These are phyloP conservation scores for Cynopterus sphinx DNA, from an alignment of 2,797 vertebrate species.

Conservation along the genomic window DNA sequence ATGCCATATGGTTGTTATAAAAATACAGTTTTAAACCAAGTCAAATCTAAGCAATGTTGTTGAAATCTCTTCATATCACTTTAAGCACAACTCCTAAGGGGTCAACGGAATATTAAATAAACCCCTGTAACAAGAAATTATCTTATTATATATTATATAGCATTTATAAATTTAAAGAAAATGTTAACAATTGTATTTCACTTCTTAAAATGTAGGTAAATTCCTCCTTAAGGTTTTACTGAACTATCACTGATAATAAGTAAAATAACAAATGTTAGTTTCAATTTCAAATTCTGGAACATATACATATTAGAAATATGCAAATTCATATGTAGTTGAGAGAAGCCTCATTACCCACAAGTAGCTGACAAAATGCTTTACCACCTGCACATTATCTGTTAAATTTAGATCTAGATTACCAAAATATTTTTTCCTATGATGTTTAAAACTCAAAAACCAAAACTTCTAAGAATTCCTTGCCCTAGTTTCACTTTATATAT, in stretches of 20 bases:
- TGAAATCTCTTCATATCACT: conserved; percentile 23
- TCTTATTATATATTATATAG: conserved; percentile 42
- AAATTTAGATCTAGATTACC: conserved; percentile 68
- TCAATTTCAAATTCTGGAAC: conserved; percentile 73
- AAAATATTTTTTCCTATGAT: conserved; percentile 58
- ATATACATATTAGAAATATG: conserved; percentile 70
- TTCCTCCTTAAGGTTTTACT: conserved; percentile 54
- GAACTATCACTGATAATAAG: conserved; percentile 37
- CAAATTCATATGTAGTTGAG: conserved; percentile 43
- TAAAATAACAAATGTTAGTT: conserved; percentile 66
- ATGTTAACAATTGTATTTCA: conserved; percentile 65
- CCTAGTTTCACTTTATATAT: conserved; percentile 66
- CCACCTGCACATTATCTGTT: conserved; percentile 20
- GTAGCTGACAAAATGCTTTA: conserved; percentile 57
- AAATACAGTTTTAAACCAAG: conserved; percentile 13
- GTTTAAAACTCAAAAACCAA: conserved; percentile 59
- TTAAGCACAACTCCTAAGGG: conserved; percentile 60
- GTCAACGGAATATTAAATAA: conserved; percentile 70
- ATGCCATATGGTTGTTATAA: conserved; percentile 33
- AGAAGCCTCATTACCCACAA: conserved; percentile 55
- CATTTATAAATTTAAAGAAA: not conserved
- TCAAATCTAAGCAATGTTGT: not conserved
- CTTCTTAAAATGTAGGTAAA: conserved; percentile 59
- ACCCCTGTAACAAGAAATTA: conserved; percentile 48
- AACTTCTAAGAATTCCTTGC: conserved; percentile 61